Percentiles rank a stretch among this genome's conserved stretches.
Conservation (phyloP, 30 jellyfish, hydroid and myxozoan genomes). For the Aurelia aurita complex sp. Pacific region DNA sequence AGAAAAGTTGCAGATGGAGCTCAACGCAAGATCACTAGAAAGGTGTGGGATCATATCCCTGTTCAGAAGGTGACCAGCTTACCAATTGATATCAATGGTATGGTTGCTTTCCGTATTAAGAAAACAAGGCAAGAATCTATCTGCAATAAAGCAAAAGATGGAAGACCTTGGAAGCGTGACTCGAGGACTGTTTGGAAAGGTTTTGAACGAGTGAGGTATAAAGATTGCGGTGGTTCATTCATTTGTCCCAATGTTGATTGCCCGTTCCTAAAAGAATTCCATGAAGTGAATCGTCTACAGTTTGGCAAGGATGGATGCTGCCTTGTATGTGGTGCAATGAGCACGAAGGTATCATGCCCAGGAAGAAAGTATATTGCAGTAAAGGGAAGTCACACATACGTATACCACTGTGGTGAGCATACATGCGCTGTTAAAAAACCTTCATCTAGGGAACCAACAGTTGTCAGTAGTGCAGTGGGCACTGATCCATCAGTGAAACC, state of each 20-base stretch:
- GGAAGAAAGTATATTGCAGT: background rate
- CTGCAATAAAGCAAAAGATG: background rate
- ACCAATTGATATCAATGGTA: too few relatives aligned
- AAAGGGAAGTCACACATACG: background rate
- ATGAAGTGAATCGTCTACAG: background rate
- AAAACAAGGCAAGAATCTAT: too few relatives aligned
- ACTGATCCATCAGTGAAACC: background rate
- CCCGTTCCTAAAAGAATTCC: background rate
- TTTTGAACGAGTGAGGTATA: background rate
- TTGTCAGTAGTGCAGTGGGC: background rate
- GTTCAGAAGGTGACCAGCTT: too few relatives aligned
- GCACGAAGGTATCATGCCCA: background rate
- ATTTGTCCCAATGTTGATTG: background rate
- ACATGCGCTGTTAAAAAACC: background rate
- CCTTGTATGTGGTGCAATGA: background rate
- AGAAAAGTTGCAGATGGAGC: too few relatives aligned
- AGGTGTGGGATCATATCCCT: too few relatives aligned
- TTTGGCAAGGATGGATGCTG: constrained; percentile 4
- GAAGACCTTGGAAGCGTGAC: background rate
- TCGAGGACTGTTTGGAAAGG: background rate
- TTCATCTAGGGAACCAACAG: background rate
- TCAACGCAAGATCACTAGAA: too few relatives aligned
- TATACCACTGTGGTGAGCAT: background rate
- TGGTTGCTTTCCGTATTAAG: too few relatives aligned
- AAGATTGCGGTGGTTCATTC: background rate